Conservation (phyloP, 2,113 vertebrate genomes). For the Zingel zingel region DNA sequence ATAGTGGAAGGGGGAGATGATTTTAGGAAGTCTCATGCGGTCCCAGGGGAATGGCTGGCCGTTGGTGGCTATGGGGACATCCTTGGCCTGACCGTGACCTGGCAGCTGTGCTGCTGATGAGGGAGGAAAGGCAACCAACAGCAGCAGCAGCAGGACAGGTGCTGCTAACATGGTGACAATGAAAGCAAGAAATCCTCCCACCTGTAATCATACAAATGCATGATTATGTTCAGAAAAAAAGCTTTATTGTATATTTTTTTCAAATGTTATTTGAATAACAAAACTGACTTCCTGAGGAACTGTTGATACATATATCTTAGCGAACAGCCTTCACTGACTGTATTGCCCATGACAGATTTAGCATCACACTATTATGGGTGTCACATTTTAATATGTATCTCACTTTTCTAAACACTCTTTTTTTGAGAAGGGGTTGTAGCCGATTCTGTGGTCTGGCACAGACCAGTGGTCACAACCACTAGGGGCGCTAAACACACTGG, state of each 20-base stretch:
- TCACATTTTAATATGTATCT: background rate
- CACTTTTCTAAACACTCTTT: background rate
- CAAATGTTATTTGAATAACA: background rate
- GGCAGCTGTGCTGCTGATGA: conserved; percentile 68
- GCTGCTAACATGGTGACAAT: conserved; percentile 55
- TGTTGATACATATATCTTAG: background rate
- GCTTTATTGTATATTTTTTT: background rate
- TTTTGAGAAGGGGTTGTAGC: too few species aligned
- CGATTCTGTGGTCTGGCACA: too few species aligned
- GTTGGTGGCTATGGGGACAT: conserved; percentile 69
- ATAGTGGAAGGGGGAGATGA: conserved; percentile 87
- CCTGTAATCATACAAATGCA: conserved; percentile 31
- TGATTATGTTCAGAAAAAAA: background rate
- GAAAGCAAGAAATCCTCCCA: conserved; percentile 12
- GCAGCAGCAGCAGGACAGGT: conserved; percentile 57
- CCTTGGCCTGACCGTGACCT: conserved; percentile 26
- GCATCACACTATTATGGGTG: background rate
- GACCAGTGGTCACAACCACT: too few species aligned
- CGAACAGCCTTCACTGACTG: background rate
- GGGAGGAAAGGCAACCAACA: conserved; percentile 5
- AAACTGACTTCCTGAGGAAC: background rate
- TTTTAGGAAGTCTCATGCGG: conserved; percentile 86
- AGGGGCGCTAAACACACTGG: too few species aligned
- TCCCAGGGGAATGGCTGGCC: conserved; percentile 88
- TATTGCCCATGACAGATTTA: background rate